Evolutionary conservation across 2,113 vertebrate genomes (phyloP).

Genomic region (Epinephelus moara): DNA sequence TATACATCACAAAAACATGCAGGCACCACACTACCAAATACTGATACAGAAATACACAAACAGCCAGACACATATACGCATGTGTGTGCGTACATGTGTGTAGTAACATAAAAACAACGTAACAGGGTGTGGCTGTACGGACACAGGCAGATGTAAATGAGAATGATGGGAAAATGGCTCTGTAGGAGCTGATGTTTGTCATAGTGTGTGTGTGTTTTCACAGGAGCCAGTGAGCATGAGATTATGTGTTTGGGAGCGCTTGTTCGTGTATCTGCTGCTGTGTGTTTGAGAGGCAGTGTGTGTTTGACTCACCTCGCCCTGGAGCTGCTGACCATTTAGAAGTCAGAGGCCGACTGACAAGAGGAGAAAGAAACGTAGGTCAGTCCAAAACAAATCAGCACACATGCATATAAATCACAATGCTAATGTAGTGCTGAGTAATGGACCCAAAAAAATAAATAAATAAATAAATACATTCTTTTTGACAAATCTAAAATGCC

Average conservation of each 20-base stretch:
- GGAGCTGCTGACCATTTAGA: slow-evolving; percentile 94
- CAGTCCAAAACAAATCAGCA: slow-evolving; percentile 28
- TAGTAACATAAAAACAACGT: slow-evolving; percentile 53
- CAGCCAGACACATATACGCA: slow-evolving; percentile 36
- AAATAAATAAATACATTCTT: too few species aligned
- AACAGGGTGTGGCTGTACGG: slow-evolving; percentile 46
- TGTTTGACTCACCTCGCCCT: slow-evolving; percentile 89
- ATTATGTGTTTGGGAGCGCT: slow-evolving; percentile 20
- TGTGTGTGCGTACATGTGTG: slow-evolving; percentile 43
- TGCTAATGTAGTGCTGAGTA: too few species aligned
- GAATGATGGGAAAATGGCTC: slow-evolving; percentile 55
- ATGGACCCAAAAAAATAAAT: neutral
- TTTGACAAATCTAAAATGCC: neutral
- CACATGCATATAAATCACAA: neutral
- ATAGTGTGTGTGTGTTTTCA: slow-evolving; percentile 13
- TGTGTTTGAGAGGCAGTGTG: slow-evolving; percentile 3
- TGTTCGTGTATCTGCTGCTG: neutral
- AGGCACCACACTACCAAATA: slow-evolving; percentile 55
- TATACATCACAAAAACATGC: slow-evolving; percentile 69
- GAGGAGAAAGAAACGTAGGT: slow-evolving; percentile 40
- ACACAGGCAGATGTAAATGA: slow-evolving; percentile 63
- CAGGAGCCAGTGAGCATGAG: slow-evolving; percentile 18
- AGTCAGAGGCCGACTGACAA: slow-evolving; percentile 90
- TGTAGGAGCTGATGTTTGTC: slow-evolving; percentile 31
- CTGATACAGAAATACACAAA: slow-evolving; percentile 58